These are phyloP conservation scores for Halocynthia aurantium DNA, from an alignment of 23 tunicate species.

Conservation along the genomic window DNA sequence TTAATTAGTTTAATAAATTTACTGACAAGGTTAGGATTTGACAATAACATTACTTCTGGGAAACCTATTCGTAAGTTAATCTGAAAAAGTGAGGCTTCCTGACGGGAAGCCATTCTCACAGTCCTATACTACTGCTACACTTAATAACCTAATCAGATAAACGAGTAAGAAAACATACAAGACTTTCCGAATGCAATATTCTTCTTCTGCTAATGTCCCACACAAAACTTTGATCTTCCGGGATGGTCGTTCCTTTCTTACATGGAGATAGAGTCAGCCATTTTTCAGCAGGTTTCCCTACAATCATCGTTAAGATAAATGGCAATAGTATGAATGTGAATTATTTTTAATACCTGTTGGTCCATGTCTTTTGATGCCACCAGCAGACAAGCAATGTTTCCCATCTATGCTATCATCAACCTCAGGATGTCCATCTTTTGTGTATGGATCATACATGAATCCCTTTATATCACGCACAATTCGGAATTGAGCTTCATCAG, in stretches of 20 bases:
- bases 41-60: too few relatives aligned
- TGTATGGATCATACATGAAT: background rate
- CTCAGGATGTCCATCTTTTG: background rate
- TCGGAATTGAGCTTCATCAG: conserved; percentile 12
- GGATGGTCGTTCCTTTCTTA: background rate
- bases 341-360: background rate
- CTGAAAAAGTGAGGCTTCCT: background rate
- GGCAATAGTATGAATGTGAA: too few relatives aligned
- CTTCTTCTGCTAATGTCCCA: conserved; percentile 51
- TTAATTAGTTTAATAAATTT: too few relatives aligned
- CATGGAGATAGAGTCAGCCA: conserved; percentile 13
- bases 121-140: background rate
- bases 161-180: background rate
- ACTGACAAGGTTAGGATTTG: too few relatives aligned
- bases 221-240: conserved; percentile 22
- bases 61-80: too few relatives aligned
- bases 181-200: conserved; percentile 13
- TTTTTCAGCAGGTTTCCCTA: conserved; percentile 5
- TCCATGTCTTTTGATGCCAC: conserved; percentile 3
- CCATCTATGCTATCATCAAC: background rate
- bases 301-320: background rate
- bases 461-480: background rate
- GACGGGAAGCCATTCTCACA: background rate
- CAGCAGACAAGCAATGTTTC: background rate
- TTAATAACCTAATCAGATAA: too few relatives aligned